Base-by-base conservation (phyloP, 2,113 vertebrate species). In the Notothenia rossii region DNA sequence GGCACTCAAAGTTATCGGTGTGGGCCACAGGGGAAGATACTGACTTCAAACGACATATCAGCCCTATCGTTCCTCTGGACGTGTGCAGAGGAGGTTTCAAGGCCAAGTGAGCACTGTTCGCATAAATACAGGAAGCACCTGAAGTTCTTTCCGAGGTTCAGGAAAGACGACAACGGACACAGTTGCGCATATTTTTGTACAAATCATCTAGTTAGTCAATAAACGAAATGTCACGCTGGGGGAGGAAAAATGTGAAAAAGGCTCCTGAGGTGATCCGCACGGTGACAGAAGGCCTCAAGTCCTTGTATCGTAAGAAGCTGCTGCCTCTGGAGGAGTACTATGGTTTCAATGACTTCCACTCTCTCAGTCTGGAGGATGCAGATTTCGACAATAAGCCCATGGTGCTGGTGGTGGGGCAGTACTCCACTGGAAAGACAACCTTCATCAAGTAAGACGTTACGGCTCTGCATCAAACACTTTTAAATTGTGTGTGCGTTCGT, bases 331-430 rank as follows among this genome's bases (percentile, higher is more conserved):
- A 99, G 81, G 95, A 97, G 17, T 94, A 95, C 2, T 98, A 96
- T 17, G 92, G 95, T 4, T 99, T 99, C 40, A 96, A 97, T 0
- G 94, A 97, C 51, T 99, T 98, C 91, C 98, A 99, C 85, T 98
- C 97, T 0, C 92, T 94, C 0, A 94, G 96, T 1, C 79, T 99
- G 84, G 96, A 98, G 40, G 97, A 98, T 0, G 97, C 98, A 0
- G 98, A 99, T 77, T 99, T 99, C 5, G 96, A 97, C 10, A 97
- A 95, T 81, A 98, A 99, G 65, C 98, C 98, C 0, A 98, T 99
- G 98, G 96, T 99, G 72, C 80, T 99, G 84, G 97, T 99, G 65
- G 96, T 96, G 4, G 98, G 98, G 0, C 98, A 98, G 68, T 99
- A 98, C 75, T 98, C 97, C 61, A 98, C 97, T 0, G 98, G 98